Evolutionary conservation across 2,113 vertebrate genomes (phyloP).

Genomic region (Thomomys bottae): DNA sequence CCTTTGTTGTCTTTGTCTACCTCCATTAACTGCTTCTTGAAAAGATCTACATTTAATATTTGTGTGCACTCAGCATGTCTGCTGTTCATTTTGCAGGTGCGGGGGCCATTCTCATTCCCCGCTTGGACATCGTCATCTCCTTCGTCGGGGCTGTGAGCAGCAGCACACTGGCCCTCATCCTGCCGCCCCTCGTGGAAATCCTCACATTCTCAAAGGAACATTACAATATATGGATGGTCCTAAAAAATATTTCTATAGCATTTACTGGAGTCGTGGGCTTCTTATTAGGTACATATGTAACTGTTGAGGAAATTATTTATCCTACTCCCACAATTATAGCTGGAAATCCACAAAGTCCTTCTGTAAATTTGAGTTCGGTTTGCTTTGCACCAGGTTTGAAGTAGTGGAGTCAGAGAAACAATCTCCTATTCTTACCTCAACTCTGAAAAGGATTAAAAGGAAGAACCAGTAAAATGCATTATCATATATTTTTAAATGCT

Average conservation of each 20-base stretch:
- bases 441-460: slow-evolving; percentile 62
- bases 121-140: slow-evolving; percentile 92
- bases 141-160: slow-evolving; percentile 92
- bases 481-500: not conserved
- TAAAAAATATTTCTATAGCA: slow-evolving; percentile 90
- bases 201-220: slow-evolving; percentile 89
- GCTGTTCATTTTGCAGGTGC: slow-evolving; percentile 82
- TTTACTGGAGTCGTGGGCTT: slow-evolving; percentile 90
- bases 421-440: slow-evolving; percentile 4
- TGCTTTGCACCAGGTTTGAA: slow-evolving; percentile 69
- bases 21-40: slow-evolving; percentile 9
- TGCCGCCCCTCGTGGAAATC: slow-evolving; percentile 92
- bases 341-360: slow-evolving; percentile 58
- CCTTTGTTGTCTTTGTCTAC: not conserved
- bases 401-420: slow-evolving; percentile 61
- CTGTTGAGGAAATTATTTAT: slow-evolving; percentile 90
- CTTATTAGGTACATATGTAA: slow-evolving; percentile 90
- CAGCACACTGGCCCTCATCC: slow-evolving; percentile 90
- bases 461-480: slow-evolving; percentile 15
- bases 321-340: slow-evolving; percentile 71
- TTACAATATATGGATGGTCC: slow-evolving; percentile 82
- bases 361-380: slow-evolving; percentile 77
- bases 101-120: slow-evolving; percentile 88
- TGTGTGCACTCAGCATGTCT: not conserved
- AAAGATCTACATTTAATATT: slow-evolving; percentile 4